A percentile compares a stretch with the other conserved stretches of the same genome.
phyloP scores from a whole-genome alignment of 2,888 invertebrate genomes.

The Conchocele bisecta region DNA sequence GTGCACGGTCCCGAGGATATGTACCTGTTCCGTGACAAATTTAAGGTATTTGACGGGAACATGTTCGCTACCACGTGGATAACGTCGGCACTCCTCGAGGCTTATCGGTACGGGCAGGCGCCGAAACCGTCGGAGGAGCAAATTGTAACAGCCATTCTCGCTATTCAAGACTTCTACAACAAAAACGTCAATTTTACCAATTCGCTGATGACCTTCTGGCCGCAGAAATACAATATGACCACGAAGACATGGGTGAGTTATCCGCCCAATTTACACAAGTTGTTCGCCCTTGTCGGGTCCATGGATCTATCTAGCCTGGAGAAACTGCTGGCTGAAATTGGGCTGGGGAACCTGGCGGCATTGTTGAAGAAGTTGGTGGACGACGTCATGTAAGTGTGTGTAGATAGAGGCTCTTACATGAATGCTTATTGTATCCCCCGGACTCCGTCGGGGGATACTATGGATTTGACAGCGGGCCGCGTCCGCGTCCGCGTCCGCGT shows the following conservation, averaged over 20 bases:
- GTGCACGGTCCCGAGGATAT: constrained; percentile 68
- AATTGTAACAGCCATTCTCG: constrained; percentile 39
- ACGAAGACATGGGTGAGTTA: constrained; percentile 62
- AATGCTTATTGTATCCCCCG: too few species aligned
- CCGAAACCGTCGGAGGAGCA: constrained; percentile 58
- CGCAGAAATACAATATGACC: constrained; percentile 68
- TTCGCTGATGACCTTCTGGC: constrained; percentile 76
- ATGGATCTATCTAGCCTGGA: constrained; percentile 61
- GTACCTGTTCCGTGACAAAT: constrained; percentile 65
- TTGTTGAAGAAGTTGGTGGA: too few species aligned
- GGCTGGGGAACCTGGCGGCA: constrained; percentile 61
- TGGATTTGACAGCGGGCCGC: too few species aligned
- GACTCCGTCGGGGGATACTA: too few species aligned
- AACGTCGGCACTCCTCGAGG: constrained; percentile 70
- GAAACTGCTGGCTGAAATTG: constrained; percentile 59
- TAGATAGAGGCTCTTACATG: too few species aligned
- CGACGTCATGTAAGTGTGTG: too few species aligned
- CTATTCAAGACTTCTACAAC: constrained; percentile 67
- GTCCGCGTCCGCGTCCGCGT: too few species aligned
- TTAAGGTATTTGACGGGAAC: constrained; percentile 75
- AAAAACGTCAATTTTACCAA: constrained; percentile 68
- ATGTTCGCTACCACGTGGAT: constrained; percentile 79
- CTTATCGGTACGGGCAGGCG: constrained; percentile 57
- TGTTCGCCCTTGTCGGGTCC: constrained; percentile 58
- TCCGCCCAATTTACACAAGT: constrained; percentile 63